phyloP scores from a whole-genome alignment of 2,797 vertebrate genomes.

The Hypotaenidia okinawae region DNA sequence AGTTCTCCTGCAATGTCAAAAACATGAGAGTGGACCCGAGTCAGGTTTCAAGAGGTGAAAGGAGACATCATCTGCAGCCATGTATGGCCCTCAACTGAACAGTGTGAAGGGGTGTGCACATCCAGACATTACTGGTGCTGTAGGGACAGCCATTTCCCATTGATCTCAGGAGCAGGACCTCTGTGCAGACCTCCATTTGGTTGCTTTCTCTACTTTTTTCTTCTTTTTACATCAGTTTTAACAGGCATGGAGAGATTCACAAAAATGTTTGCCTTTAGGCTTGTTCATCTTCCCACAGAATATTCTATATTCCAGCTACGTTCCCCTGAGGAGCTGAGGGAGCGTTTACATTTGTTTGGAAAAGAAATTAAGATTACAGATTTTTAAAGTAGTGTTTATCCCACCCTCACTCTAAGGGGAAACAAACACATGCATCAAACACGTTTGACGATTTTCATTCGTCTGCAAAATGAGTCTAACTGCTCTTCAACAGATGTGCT shows the following conservation, averaged over 20 bases:
- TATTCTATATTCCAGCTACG: background rate
- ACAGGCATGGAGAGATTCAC: background rate
- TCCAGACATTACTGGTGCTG: background rate
- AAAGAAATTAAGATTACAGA: slow-evolving; percentile 33
- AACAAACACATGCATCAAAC: slow-evolving; percentile 23
- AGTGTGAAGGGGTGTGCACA: background rate
- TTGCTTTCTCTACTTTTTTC: background rate
- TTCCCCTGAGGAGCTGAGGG: background rate
- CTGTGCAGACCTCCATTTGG: background rate
- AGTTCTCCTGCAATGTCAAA: background rate
- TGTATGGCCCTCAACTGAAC: rapidly evolving
- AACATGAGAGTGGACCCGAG: background rate
- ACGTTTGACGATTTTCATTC: background rate
- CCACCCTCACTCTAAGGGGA: slow-evolving; percentile 22
- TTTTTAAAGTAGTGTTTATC: slow-evolving; percentile 42
- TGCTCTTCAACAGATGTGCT: slow-evolving; percentile 45
- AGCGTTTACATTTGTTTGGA: background rate
- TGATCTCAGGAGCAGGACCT: background rate
- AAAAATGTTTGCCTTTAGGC: background rate
- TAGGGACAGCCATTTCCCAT: background rate
- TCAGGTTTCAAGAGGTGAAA: background rate
- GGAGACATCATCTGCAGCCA: background rate
- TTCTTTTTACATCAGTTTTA: slow-evolving; percentile 2
- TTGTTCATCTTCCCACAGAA: background rate
- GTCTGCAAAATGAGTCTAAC: background rate